phyloP scores from a whole-genome alignment of 2,113 vertebrate species.

The Corythaeola cristata region DNA sequence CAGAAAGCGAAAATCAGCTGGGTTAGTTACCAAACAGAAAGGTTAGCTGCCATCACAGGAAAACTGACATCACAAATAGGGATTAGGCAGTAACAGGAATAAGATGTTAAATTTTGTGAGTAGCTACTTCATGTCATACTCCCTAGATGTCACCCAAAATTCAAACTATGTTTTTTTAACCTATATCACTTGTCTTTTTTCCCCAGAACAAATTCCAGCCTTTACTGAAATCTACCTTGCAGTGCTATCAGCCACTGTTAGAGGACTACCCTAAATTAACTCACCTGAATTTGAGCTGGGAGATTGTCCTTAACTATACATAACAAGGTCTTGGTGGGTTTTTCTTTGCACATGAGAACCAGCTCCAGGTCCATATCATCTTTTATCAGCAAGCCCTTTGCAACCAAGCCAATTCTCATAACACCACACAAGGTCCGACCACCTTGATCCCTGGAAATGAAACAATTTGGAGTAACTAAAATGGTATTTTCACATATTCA shows the following conservation, averaged over 20 bases:
- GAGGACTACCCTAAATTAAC: slow-evolving; percentile 32
- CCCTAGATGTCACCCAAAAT: neutral
- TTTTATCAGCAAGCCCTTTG: slow-evolving; percentile 98
- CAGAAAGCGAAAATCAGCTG: neutral
- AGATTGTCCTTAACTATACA: slow-evolving; percentile 91
- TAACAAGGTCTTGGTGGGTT: slow-evolving; percentile 92
- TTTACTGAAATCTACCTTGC: neutral
- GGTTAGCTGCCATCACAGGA: neutral
- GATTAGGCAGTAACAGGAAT: neutral
- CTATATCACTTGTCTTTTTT: neutral
- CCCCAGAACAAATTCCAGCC: neutral
- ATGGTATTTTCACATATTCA: neutral
- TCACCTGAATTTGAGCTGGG: slow-evolving; percentile 92
- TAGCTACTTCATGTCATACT: neutral
- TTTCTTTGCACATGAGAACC: slow-evolving; percentile 98
- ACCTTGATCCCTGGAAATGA: slow-evolving; percentile 84
- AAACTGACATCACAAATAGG: neutral
- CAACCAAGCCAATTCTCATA: slow-evolving; percentile 96
- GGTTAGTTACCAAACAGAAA: neutral
- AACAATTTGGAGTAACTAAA: slow-evolving; percentile 39
- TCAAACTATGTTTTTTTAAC: neutral
- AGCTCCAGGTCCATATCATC: slow-evolving; percentile 98
- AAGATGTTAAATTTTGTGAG: neutral
- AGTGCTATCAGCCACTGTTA: neutral
- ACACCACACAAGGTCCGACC: slow-evolving; percentile 92